Evolutionary conservation across 2,113 vertebrate species (phyloP).

Genomic region (Ictalurus furcatus): DNA sequence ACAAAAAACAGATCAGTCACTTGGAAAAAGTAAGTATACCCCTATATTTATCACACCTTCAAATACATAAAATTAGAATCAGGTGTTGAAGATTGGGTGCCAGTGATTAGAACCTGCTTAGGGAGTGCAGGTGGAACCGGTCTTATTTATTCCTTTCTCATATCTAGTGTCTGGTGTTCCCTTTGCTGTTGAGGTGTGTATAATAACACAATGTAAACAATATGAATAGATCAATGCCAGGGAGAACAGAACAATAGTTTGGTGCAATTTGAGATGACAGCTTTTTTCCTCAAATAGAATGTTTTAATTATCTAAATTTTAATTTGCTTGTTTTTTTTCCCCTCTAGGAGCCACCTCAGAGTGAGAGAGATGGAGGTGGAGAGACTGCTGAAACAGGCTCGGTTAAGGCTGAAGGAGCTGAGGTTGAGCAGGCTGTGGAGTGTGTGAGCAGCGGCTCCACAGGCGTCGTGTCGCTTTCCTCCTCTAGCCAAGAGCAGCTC

Average conservation of each 20-base stretch:
- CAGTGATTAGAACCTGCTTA: too few species aligned
- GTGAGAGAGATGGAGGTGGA: conserved; percentile 20
- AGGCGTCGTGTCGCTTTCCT: conserved; percentile 71
- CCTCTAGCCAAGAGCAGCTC: conserved; percentile 75
- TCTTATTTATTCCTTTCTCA: too few species aligned
- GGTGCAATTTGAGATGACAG: not conserved
- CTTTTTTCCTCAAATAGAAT: not conserved
- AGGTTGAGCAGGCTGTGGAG: conserved; percentile 48
- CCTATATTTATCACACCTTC: too few species aligned
- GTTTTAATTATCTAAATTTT: not conserved
- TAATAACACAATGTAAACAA: not conserved
- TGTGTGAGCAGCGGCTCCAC: conserved; percentile 62
- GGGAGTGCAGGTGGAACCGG: too few species aligned
- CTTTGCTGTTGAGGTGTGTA: too few species aligned
- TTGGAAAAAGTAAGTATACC: too few species aligned
- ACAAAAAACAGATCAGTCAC: too few species aligned
- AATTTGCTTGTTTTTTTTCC: not conserved
- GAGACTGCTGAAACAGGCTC: conserved; percentile 38
- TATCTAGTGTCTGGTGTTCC: too few species aligned
- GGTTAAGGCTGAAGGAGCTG: conserved; percentile 31
- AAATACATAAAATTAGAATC: too few species aligned
- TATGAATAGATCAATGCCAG: not conserved
- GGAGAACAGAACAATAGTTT: not conserved
- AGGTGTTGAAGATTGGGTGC: too few species aligned
- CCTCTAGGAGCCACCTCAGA: conserved; percentile 22